Base-by-base conservation (phyloP, 1,140 invertebrate species). In the Sinella curviseta region DNA sequence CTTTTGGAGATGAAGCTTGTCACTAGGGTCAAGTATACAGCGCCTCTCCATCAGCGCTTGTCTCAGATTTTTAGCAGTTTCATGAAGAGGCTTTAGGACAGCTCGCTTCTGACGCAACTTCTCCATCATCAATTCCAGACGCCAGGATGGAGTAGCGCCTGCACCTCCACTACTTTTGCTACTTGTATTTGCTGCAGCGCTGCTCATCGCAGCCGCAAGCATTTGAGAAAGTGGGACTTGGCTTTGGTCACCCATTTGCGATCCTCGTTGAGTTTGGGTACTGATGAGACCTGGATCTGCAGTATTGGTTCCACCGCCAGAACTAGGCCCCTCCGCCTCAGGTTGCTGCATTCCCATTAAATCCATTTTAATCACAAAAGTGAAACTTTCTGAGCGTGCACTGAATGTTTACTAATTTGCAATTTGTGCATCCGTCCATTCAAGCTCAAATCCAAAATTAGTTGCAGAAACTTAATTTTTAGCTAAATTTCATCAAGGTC, bases 101-200 rank as follows among this genome's bases (percentile, higher is more conserved):
- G 88, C 86, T 84, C 92, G 90, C 87, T 94, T 94, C 14, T 92
- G 92, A 67, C 94, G 90, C n/a, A 97, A 86, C 85, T 94, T 94
- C 85, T 96, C 94, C 94, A 97, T 95, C 39, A 96, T 87, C 78
- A 94, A 89, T 87, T 95, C 93, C 88, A 94, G 90, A 80, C 87
- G 85, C 84, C 85, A 86, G 81, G 84, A 82, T 80, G 85, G 85
- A 12, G 81, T 57, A 4, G 78, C 78, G 14, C 79, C 76, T 48
- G 77, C 83, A 20, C 24, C 24, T 30, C 14, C 83, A 83, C 54
- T 60, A 17, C 36, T 77, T n/a, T 36, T 81, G 1, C 2, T 48
- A 48, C 20, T 28, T 2, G 16, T n/a, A 1, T 20, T 35, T n/a
- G 24, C 34, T 30, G 70, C 12, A 2, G 17, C 16, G 24, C 39